Evolutionary conservation across 30 jellyfish, hydroid and myxozoan genomes (phyloP).

Genomic region (Chironex yamaguchii): DNA sequence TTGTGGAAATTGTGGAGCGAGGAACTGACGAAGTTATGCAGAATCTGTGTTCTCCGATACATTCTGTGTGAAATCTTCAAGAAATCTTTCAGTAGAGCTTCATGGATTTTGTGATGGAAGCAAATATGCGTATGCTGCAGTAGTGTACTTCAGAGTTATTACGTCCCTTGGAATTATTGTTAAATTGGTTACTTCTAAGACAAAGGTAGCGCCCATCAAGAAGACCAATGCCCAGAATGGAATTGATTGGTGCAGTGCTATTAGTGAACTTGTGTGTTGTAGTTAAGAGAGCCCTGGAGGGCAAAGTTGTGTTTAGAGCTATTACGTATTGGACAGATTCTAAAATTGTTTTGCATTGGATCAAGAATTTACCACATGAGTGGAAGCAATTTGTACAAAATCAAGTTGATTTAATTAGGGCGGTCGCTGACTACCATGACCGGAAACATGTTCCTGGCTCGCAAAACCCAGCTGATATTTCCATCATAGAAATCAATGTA

Average conservation of each 20-base stretch:
- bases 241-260: too few species aligned
- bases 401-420: background rate
- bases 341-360: background rate
- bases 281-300: too few species aligned
- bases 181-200: background rate
- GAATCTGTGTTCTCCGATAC: too few species aligned
- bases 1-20: too few species aligned
- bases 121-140: constrained; percentile 3
- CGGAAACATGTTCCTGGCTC: background rate
- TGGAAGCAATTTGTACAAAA: background rate
- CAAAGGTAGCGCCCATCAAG: background rate
- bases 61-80: too few species aligned
- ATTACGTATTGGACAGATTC: background rate
- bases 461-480: background rate
- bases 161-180: background rate
- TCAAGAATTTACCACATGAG: background rate
- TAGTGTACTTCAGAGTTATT: background rate
- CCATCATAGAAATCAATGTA: background rate
- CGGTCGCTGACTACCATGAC: background rate
- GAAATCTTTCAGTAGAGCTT: too few species aligned
- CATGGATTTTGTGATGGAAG: constrained; percentile 20
- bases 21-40: too few species aligned
- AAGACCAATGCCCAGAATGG: too few species aligned
- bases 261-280: too few species aligned
- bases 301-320: too few species aligned